Evolutionary conservation across 2,888 invertebrate genomes (phyloP).

Genomic region (Philereme transversata): DNA sequence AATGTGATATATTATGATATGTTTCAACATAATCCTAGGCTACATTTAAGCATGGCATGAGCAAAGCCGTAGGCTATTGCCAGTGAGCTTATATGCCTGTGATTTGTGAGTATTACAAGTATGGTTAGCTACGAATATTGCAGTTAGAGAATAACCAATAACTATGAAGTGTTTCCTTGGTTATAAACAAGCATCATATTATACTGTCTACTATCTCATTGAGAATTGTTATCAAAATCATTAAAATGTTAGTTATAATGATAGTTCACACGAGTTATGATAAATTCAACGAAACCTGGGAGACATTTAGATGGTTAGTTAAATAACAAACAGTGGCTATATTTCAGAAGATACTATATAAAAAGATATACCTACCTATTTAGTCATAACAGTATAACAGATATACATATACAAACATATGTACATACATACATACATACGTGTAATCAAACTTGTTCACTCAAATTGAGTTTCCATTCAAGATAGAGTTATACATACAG

Average conservation of each 20-base stretch:
- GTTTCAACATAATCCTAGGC: too few relatives aligned
- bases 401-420: neutral
- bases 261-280: too few relatives aligned
- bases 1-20: too few relatives aligned
- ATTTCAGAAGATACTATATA: too few relatives aligned
- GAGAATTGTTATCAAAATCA: slow-evolving; percentile 18
- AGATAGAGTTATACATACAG: slow-evolving; percentile 3
- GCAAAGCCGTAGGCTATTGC: neutral
- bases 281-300: too few relatives aligned
- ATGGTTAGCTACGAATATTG: slow-evolving; percentile 21
- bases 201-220: slow-evolving; percentile 16
- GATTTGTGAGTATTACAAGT: slow-evolving; percentile 21
- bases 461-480: slow-evolving; percentile 17
- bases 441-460: slow-evolving; percentile 3
- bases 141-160: slow-evolving; percentile 24
- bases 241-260: slow-evolving; percentile 4
- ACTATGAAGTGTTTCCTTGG: slow-evolving; percentile 18
- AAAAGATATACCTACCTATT: neutral
- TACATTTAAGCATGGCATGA: neutral
- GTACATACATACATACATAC: neutral
- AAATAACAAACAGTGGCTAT: too few relatives aligned
- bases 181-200: slow-evolving; percentile 23
- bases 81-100: slow-evolving; percentile 14
- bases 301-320: too few relatives aligned
- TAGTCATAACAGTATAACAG: neutral